Evolutionary conservation across 2,113 vertebrate genomes (phyloP).

Genomic region (Saimiri boliviensis): DNA sequence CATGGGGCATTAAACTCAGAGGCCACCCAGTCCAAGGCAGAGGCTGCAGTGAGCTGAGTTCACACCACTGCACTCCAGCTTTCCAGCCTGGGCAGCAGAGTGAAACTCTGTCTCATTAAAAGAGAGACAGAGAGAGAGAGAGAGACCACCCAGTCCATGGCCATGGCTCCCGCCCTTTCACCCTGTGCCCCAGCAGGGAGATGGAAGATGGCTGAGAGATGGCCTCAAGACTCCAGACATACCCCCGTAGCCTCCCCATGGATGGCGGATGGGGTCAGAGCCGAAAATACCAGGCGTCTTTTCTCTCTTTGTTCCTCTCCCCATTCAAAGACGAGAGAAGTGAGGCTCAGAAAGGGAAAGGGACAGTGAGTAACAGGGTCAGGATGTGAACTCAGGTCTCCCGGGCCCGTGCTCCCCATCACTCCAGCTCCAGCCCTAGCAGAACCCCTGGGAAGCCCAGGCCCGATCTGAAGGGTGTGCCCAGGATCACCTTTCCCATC

Average conservation of each 20-base stretch:
- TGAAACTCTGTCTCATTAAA: no score
- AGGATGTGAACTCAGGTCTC: not conserved
- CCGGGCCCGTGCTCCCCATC: not conserved
- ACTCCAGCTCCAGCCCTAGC: not conserved
- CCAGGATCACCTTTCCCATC: not conserved
- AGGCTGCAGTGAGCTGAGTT: no score
- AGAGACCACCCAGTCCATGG: not conserved
- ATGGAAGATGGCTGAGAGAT: not conserved
- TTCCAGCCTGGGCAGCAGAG: no score
- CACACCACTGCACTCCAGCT: no score
- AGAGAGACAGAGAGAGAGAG: no score
- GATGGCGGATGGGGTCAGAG: not conserved
- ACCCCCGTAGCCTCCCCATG: no score
- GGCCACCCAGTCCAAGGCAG: not conserved
- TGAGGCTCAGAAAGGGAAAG: not conserved
- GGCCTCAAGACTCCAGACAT: not conserved
- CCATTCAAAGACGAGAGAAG: not conserved
- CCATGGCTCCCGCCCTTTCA: not conserved
- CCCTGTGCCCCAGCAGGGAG: not conserved
- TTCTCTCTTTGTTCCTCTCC: not conserved
- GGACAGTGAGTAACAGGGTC: not conserved
- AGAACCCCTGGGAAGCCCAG: not conserved
- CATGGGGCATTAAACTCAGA: not conserved
- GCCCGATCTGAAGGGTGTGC: not conserved
- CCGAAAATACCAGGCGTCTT: not conserved